Evolutionary conservation across 2,888 invertebrate species (phyloP), one percentile per base, ranked within the genome.

Genomic region (Epistrophe grossulariae): DNA sequence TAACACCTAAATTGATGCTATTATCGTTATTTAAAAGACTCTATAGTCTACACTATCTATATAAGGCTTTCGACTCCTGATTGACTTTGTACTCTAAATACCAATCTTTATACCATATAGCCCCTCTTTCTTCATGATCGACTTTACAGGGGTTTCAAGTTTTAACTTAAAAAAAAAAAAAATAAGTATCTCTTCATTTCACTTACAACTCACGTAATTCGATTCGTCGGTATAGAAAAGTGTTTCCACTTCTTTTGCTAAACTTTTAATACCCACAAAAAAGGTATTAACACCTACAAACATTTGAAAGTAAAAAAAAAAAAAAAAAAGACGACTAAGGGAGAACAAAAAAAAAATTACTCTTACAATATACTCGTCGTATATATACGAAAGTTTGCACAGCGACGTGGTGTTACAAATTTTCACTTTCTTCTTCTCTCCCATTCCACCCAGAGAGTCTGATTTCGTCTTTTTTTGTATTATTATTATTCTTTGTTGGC

Each of bases 251-350:
- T 81, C 52, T 82, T 24, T 82, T 79, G 52, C 64, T 68, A 79
- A 83, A 79, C 83, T 83, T 71, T 87, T 79, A 87, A 87, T 83
- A 87, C 79, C 83, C 83, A 71, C 87, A 83, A 83, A 87, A 83
- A 83, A 83, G 87, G 87, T 83, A 87, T 87, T 87, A 83, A 87
- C 87, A 87, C 87, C 87, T 87, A 82, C 76, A 77, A 87, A 66
- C 78, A 82, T 82, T 79, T 83, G 70, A 77, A 73, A 80, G 50
- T 35, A 64, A 40, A 78, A 50, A 64, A 50, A 70, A 68, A 38
- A 1, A 9, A 35, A 45, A 48, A 45, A 45, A n/a, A n/a, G n/a
- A n/a, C n/a, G 57, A 40, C 40, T 6, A 10, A 35, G 24, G 24
- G 10, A 13, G 24, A n/a, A 40, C 4, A n/a, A 68, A 77, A 38